Conservation (phyloP, 2,797 vertebrate genomes). For the Bovichtus variegatus region DNA sequence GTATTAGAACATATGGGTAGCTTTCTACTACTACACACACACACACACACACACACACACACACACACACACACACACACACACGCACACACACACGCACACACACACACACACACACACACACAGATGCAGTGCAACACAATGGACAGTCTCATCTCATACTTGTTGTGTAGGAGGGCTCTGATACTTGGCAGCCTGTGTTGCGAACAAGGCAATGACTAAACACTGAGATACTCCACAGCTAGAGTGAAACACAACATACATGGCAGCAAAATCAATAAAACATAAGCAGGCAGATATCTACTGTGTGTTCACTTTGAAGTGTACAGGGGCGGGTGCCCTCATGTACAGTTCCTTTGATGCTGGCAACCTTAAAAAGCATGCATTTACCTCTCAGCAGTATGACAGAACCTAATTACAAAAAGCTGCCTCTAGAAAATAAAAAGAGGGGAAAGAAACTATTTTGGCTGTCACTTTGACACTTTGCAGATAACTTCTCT, state of each 20-base stretch:
- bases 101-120: constrained; percentile 16
- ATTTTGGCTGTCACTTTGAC: constrained; percentile 63
- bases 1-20: constrained; percentile 24
- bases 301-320: constrained; percentile 54
- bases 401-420: constrained; percentile 62
- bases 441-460: constrained; percentile 39
- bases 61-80: neutral
- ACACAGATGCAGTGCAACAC: constrained; percentile 34
- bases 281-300: constrained; percentile 18
- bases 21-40: constrained; percentile 15
- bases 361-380: constrained; percentile 57
- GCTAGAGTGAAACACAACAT: constrained; percentile 38
- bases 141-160: constrained; percentile 44
- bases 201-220: constrained; percentile 56
- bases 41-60: constrained; percentile 18
- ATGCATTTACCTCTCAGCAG: constrained; percentile 57
- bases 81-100: neutral
- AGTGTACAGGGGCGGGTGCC: constrained; percentile 27
- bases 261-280: constrained; percentile 47
- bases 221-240: constrained; percentile 37
- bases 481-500: constrained; percentile 52
- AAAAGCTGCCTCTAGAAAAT: constrained; percentile 55
- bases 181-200: constrained; percentile 56
- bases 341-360: constrained; percentile 58
- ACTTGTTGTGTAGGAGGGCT: constrained; percentile 58